These are phyloP conservation scores for Galaxias olidus DNA, from an alignment of 2,797 vertebrate species.

Conservation along the genomic window DNA sequence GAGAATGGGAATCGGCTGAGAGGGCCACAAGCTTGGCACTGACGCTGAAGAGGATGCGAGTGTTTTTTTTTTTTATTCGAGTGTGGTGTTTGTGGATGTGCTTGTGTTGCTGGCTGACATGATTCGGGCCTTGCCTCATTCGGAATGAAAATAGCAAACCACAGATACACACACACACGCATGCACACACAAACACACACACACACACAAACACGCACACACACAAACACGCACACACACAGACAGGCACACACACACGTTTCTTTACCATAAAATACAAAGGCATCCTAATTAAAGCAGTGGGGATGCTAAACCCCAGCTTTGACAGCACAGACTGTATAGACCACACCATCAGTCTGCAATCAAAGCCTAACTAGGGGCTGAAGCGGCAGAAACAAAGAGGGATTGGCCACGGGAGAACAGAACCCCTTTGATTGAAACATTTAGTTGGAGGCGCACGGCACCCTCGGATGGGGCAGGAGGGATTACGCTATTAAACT, in stretches of 20 bases:
- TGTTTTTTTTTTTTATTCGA: constrained; percentile 11
- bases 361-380: constrained; percentile 67
- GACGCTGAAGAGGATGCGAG: not conserved
- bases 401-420: constrained; percentile 52
- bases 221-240: constrained; percentile 10
- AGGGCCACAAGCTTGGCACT: constrained; percentile 31
- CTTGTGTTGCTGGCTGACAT: not conserved
- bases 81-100: constrained; percentile 19
- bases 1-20: constrained; percentile 31
- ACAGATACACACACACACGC: not conserved
- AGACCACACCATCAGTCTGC: constrained; percentile 40
- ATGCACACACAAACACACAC: not conserved
- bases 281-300: constrained; percentile 40
- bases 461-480: constrained; percentile 24
- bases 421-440: constrained; percentile 61
- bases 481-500: constrained; percentile 43
- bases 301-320: constrained; percentile 21
- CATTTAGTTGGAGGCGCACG: constrained; percentile 60
- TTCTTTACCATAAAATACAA: constrained; percentile 19
- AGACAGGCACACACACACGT: not conserved
- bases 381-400: constrained; percentile 62
- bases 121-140: not conserved
- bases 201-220: not conserved
- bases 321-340: constrained; percentile 28
- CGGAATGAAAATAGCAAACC: not conserved